phyloP scores from a whole-genome alignment of 2,888 invertebrate genomes.

The Drosophila mettleri region DNA sequence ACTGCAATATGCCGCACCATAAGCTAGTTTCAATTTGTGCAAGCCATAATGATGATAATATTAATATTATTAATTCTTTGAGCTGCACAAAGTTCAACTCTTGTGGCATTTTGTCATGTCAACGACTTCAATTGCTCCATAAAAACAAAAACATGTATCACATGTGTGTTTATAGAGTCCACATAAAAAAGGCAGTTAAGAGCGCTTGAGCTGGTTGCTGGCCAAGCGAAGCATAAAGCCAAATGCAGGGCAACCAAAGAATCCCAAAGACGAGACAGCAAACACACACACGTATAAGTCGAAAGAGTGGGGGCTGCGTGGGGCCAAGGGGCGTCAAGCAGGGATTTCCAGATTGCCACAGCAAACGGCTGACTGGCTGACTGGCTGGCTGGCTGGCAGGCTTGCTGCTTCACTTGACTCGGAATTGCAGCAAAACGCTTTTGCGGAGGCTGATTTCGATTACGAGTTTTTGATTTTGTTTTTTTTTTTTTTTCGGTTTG shows the following conservation, averaged over 20 bases:
- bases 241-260: conserved; percentile 59
- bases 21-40: neutral
- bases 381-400: conserved; percentile 44
- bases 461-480: conserved; percentile 50
- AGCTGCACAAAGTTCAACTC: conserved; percentile 37
- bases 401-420: conserved; percentile 55
- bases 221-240: conserved; percentile 59
- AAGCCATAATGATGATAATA: neutral
- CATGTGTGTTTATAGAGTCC: neutral
- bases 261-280: conserved; percentile 47
- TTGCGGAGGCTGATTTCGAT: conserved; percentile 54
- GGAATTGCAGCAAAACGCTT: conserved; percentile 51
- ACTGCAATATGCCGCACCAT: conserved; percentile 1
- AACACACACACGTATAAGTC: conserved; percentile 26
- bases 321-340: conserved; percentile 5
- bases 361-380: conserved; percentile 42
- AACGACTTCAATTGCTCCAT: conserved; percentile 48
- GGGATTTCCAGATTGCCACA: conserved; percentile 74
- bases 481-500: conserved; percentile 18
- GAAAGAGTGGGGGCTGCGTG: neutral
- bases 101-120: conserved; percentile 61
- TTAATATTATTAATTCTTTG: neutral
- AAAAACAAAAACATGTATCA: conserved; percentile 1
- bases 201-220: conserved; percentile 26
- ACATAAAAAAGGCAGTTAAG: conserved; percentile 27